Conservation (phyloP, 2,888 invertebrate genomes). For the Panzeria rudis region DNA sequence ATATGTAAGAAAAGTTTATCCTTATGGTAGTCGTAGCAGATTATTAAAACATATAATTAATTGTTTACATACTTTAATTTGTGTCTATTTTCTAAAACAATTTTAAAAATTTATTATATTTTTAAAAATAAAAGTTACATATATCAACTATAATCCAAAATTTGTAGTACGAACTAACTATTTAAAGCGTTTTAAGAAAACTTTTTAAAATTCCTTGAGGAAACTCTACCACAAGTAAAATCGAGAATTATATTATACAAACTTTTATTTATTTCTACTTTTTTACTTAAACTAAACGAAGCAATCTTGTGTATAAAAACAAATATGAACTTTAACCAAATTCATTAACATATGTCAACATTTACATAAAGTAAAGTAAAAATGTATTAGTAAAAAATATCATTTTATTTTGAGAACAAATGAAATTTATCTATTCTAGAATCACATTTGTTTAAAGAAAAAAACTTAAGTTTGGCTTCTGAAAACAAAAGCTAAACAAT, state of each 20-base stretch:
- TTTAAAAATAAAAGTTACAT: no score
- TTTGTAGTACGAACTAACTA: no score
- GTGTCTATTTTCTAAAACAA: no score
- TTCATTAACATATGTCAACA: conserved; percentile 35
- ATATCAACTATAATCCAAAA: no score
- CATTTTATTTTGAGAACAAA: conserved; percentile 1
- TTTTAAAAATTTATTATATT: no score
- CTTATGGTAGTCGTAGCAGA: no score
- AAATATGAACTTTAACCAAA: conserved; percentile 17
- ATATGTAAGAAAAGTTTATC: not conserved
- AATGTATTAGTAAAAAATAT: not conserved
- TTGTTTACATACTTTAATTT: no score
- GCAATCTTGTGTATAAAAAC: not conserved
- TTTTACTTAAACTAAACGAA: not conserved
- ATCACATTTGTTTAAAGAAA: not conserved
- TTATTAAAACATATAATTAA: no score
- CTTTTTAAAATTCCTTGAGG: not conserved
- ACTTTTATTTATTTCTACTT: conserved; percentile 21
- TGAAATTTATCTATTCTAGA: conserved; percentile 1
- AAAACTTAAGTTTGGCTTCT: not conserved
- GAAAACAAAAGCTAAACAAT: not conserved
- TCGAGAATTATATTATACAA: conserved; percentile 10
- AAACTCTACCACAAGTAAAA: conserved; percentile 7
- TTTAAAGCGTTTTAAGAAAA: not conserved
- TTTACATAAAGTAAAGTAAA: not conserved